Conservation (phyloP, 2,888 invertebrate genomes). For the Metopia argyrocephala region DNA sequence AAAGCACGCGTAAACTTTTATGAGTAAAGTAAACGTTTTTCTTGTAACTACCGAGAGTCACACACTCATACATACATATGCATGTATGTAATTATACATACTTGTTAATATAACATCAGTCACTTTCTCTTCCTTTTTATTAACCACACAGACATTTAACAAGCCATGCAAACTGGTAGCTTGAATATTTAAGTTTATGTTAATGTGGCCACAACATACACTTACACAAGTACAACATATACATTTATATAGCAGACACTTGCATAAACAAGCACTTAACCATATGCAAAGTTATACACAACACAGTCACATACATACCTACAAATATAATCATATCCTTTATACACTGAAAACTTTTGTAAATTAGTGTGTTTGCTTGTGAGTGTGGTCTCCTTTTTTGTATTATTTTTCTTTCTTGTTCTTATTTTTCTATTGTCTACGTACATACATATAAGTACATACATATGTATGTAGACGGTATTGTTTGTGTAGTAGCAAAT, state of each 20-base stretch:
- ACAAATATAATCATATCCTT: not conserved
- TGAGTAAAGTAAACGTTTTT: not conserved
- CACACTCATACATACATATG: not conserved
- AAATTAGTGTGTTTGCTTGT: conserved; percentile 1
- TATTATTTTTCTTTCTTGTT: not conserved
- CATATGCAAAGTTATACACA: not conserved
- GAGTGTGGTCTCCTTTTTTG: too few species aligned
- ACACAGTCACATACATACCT: not conserved
- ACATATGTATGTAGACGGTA: not conserved
- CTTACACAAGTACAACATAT: not conserved
- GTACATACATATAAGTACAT: too few species aligned
- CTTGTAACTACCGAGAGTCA: not conserved
- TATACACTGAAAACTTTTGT: not conserved
- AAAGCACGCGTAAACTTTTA: not conserved
- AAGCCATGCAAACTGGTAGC: not conserved
- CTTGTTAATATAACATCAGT: not conserved
- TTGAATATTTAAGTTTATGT: not conserved
- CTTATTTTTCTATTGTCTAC: not conserved
- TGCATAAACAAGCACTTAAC: conserved; percentile 2
- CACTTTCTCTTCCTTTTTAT: too few species aligned
- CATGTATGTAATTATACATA: not conserved
- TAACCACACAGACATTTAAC: not conserved
- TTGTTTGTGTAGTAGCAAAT: not conserved
- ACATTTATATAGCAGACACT: not conserved
- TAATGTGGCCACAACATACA: not conserved